Evolutionary conservation across 2,113 vertebrate genomes (phyloP), one percentile per base, ranked within the genome.

Genomic region (Mustela nigripes): DNA sequence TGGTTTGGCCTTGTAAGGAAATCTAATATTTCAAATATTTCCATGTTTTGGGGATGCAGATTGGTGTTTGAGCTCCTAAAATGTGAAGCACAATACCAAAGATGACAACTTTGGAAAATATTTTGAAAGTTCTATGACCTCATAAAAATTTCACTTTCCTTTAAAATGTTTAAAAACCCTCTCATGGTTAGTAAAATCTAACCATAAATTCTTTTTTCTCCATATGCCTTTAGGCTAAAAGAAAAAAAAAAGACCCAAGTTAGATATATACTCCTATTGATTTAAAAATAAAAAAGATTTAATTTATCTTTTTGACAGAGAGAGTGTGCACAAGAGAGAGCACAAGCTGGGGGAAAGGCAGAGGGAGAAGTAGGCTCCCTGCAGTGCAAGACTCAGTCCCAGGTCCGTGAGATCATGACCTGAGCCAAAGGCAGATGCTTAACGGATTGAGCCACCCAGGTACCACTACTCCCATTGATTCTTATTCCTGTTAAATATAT

Each of bases 111-210:
- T 73, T 48, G 53, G 18, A 36, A 95, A 96, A 78, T 96, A 95
- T 89, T 94, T 53, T 95, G 58, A 60, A 91, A 82, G 19, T 65
- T 63, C 60, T 33, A 45, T 48, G 50, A 42, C 28, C 4, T 84
- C 36, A 50, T 53, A 76, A 94, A 96, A 89, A 53, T 53, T 92
- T 95, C 24, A 58, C 24, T 89, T 95, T 89, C 22, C 18, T 81
- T 92, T 67, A 93, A 90, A 94, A 56, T 69, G 4, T 86, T 96
- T 81, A 58, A 71, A 92, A 28, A 24, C 4, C 2, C 4, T 53
- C 48, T 86, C 14, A 50, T 88, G 53, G 86, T 81, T 84, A 80
- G 31, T 90, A 92, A 73, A 76, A 84, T 83, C 33, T 87, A 90
- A 42, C 83, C 50, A 92, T 89, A 95, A 56, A 7, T 82, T 62